Evolutionary conservation across 2,797 vertebrate genomes (phyloP), one percentile per base, ranked within the genome.

Genomic region (Paguma larvata): DNA sequence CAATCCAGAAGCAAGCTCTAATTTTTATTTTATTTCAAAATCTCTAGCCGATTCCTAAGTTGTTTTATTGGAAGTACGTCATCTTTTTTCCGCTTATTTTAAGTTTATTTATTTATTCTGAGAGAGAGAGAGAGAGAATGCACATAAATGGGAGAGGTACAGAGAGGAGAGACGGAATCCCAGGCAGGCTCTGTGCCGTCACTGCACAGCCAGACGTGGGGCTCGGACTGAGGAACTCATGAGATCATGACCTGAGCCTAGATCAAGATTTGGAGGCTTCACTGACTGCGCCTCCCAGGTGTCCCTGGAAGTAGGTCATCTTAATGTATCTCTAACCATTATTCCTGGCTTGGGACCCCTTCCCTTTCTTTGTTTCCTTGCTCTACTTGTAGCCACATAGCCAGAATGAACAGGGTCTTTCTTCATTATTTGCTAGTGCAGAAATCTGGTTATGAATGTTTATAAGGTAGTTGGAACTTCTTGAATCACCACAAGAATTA

Each of bases 381-480:
- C 13, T 78, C 8, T 65, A 65, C 34, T 0, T 7, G 2, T 53
- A 89, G 34, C 59, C 56, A 67, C 38, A 3, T 2, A 94, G 9
- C 44, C 11, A 80, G 67, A 73, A 65, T 16, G 59, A 44, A 70
- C 5, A 30, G 4, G 23, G 23, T 53, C 34, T 95, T 89, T 44
- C 46, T 88, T 82, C 68, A 51, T 65, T 87, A 70, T 72, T 91
- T 67, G 8, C 51, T 72, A 62, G 9, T 53, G 30, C 7, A 72
- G 38, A 90, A 90, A 84, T 95, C 48, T 53, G 38, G 21, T 84
- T 79, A 86, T 78, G 62, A 90, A 56, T 51, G 34, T 78, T 93
- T 89, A 83, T 2, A 79, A 44, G 32, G 27, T 38, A 68, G 38
- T 19, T 90, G 68, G 25, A 96, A 93, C 83, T 96, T 96, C 87